Evolutionary conservation across 2,888 invertebrate genomes (phyloP), one percentile per base, ranked within the genome.

Genomic region (Oscheius sp.): DNA sequence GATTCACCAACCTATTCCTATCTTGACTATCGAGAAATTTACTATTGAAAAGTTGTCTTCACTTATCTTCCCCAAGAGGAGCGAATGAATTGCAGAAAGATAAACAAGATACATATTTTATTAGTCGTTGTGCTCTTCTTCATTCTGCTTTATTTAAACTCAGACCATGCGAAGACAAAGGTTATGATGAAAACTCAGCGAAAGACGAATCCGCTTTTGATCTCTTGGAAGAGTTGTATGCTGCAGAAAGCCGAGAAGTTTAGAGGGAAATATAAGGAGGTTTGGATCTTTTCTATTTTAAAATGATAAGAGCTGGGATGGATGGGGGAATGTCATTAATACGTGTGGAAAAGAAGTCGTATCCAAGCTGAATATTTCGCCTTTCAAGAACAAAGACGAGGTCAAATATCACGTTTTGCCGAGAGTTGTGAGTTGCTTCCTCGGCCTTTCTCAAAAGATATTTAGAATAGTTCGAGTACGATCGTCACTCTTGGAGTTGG

Each of bases 331-430:
- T 8, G 17, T n/a, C 1, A 55, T 34, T 3, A 20, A 34, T 5
- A 20, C n/a, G 10, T 55, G 55, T 20, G 34, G 34, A 10, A 12
- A 55, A 34, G 34, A n/a, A 2, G 17, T 55, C 23, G 23, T 55
- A 8, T 3, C 6, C 6, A n/a, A 3, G 17, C 20, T 55, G 55
- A 55, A 55, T 34, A 17, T 33, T 23, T 6, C 3, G n/a, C 17
- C n/a, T 2, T 55, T 33, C 34, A 12, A 33, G 17, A 55, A 55
- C 12, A 6, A 5, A 17, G 55, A 55, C 20, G 55, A 55, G 34
- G 34, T 23, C 3, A 55, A 55, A 34, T 34, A 34, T 34, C 55
- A 55, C 20, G 17, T 55, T 34, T n/a, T 55, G 17, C 55, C 55
- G 5, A 1, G n/a, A 15, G n/a, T 17, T 5, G 55, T 55, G 12